phyloP scores from a whole-genome alignment of 2,888 invertebrate genomes.

The Pandemis corylana region DNA sequence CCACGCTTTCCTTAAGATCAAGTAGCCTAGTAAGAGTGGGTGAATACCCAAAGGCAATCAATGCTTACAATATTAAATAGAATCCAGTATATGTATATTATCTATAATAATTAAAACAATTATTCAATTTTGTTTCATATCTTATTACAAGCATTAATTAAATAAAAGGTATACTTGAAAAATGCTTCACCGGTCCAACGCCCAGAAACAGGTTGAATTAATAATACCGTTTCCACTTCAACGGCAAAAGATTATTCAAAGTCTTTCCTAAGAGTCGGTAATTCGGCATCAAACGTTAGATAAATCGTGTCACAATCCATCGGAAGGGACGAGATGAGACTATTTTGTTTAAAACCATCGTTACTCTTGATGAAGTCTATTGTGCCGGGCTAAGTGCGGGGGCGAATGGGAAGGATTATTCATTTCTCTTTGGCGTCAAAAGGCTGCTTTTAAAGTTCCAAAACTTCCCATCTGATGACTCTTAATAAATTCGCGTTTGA shows the following conservation, averaged over 20 bases:
- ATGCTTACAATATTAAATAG: too few species aligned
- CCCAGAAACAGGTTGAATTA: constrained; percentile 15
- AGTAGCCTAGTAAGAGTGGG: too few species aligned
- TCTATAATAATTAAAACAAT: neutral
- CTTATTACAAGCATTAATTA: neutral
- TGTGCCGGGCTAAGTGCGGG: constrained; percentile 70
- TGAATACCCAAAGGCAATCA: too few species aligned
- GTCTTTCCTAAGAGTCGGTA: constrained; percentile 47
- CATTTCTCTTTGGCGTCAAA: constrained; percentile 69
- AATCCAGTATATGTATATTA: too few species aligned
- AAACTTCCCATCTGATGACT: constrained; percentile 65
- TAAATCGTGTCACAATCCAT: constrained; percentile 50
- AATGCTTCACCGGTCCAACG: neutral
- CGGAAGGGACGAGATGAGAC: constrained; percentile 51
- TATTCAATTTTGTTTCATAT: neutral
- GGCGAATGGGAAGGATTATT: constrained; percentile 78
- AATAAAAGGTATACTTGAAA: constrained; percentile 16
- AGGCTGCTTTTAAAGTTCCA: constrained; percentile 66
- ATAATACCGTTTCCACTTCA: constrained; percentile 29
- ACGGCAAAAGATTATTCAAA: constrained; percentile 38
- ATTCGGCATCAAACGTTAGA: constrained; percentile 48
- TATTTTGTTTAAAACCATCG: constrained; percentile 79
- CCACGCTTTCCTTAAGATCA: too few species aligned
- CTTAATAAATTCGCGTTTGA: constrained; percentile 63
- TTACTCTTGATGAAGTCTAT: constrained; percentile 79